Conservation (phyloP, 2,113 vertebrate genomes). For the Cryptomyrus ogoouensis region DNA sequence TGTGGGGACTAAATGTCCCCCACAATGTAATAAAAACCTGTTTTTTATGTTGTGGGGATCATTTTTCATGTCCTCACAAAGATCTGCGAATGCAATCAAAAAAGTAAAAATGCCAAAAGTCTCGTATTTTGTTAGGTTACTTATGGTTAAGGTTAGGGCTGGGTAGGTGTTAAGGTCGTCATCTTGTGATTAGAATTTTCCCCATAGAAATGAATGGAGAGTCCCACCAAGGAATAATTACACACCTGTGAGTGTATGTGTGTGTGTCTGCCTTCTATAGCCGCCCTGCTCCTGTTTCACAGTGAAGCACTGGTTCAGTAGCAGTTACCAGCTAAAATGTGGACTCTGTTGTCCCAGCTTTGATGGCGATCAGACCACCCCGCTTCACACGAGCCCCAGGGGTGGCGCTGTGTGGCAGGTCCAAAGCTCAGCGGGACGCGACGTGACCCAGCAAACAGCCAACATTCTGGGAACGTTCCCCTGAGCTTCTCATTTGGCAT, state of each 20-base stretch:
- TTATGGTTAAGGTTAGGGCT: background rate
- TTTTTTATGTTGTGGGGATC: too few species aligned
- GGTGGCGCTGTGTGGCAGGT: background rate
- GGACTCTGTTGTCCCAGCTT: background rate
- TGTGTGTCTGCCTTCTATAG: background rate
- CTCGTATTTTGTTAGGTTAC: background rate
- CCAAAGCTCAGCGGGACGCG: background rate
- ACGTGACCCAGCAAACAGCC: background rate
- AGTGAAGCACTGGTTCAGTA: background rate
- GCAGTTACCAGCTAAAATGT: background rate
- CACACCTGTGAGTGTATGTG: background rate
- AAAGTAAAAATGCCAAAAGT: too few species aligned
- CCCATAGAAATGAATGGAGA: background rate
- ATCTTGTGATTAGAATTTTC: too few species aligned
- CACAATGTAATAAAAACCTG: too few species aligned
- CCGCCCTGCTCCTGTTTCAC: background rate
- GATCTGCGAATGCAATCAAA: too few species aligned
- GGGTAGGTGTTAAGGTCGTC: background rate
- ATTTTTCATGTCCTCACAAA: too few species aligned
- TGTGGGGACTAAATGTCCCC: too few species aligned
- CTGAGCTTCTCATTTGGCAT: background rate
- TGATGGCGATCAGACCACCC: background rate
- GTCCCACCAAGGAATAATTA: background rate
- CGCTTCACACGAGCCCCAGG: background rate
- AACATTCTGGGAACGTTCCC: background rate